Percentiles rank a stretch among this genome's conserved stretches.
phyloP scores from a whole-genome alignment of 2,113 vertebrate species.

The pig (Sus scrofa) region T2T-Sscrofa CM000812.6:132354501-132355000 shows the following conservation, averaged over 20 bases:
- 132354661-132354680: neutral
- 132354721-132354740: neutral
- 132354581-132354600: neutral
- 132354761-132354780: neutral
- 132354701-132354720: neutral
- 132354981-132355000: constrained; percentile 85
- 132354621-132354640: neutral
- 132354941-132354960: constrained; percentile 84
- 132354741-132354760: neutral
- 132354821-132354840: neutral
- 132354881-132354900: constrained; percentile 36
- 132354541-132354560: neutral
- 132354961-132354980: constrained; percentile 85
- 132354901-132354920: constrained; percentile 67
- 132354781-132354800: neutral
- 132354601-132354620: neutral
- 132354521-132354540: neutral
- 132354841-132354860: neutral
- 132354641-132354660: neutral
- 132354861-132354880: neutral
- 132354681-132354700: neutral
- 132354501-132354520: constrained; percentile 50
- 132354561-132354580: constrained; percentile 39
- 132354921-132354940: constrained; percentile 67
- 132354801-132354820: neutral